phyloP scores from a whole-genome alignment of 2,113 vertebrate genomes.

The Passer domesticus region DNA sequence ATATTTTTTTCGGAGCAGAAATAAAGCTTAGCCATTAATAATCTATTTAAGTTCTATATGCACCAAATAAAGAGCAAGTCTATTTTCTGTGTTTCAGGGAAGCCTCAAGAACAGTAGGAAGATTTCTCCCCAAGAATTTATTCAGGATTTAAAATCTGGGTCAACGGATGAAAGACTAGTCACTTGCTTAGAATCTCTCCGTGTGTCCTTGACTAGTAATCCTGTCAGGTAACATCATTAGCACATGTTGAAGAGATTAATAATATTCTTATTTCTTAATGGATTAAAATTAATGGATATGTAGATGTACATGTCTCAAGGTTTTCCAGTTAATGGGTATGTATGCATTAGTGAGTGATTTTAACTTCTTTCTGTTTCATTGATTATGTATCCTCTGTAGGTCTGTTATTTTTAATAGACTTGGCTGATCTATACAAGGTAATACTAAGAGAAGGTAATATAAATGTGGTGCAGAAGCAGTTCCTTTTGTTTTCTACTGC shows the following conservation, averaged over 20 bases:
- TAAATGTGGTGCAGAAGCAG: not conserved
- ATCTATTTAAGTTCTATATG: not conserved
- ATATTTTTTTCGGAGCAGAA: not conserved
- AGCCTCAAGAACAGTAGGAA: slow-evolving; percentile 86
- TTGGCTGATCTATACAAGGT: not conserved
- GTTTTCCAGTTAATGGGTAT: not conserved
- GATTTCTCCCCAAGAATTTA: slow-evolving; percentile 93
- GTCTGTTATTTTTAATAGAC: not conserved
- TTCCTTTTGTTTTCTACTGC: not conserved
- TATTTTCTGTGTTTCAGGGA: slow-evolving; percentile 78
- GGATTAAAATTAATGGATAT: slow-evolving; percentile 19
- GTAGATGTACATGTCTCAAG: not conserved
- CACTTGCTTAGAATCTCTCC: slow-evolving; percentile 89
- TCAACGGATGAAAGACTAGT: slow-evolving; percentile 89
- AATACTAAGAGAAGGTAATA: not conserved
- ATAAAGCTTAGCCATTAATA: not conserved
- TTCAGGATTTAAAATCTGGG: slow-evolving; percentile 89
- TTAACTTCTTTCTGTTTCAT: not conserved
- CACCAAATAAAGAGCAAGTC: not conserved
- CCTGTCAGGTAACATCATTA: slow-evolving; percentile 88
- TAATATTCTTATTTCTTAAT: slow-evolving; percentile 11
- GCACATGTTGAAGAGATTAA: slow-evolving; percentile 10
- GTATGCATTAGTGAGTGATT: not conserved
- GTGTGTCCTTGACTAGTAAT: slow-evolving; percentile 95
- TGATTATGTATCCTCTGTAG: not conserved